Percentiles rank a stretch among this genome's conserved stretches.
These are phyloP conservation scores for Promerops cafer DNA, from an alignment of 2,113 vertebrate genomes.

Conservation along the genomic window DNA sequence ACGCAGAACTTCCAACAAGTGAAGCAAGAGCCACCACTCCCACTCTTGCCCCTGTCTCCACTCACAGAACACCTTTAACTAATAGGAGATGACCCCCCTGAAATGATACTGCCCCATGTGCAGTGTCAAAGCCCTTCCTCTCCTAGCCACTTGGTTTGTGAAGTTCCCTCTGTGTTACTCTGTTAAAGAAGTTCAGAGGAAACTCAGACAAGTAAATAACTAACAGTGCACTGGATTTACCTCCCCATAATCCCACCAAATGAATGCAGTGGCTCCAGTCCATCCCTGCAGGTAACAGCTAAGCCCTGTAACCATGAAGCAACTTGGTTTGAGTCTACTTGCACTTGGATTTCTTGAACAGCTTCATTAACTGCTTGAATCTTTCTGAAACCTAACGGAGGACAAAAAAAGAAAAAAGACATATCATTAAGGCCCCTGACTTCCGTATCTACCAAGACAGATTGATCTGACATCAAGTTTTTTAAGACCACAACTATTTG, in stretches of 20 bases:
- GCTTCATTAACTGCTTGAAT: constrained; percentile 91
- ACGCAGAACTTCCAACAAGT: accelerated
- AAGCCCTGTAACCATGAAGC: neutral
- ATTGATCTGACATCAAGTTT: neutral
- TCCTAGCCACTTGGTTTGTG: neutral
- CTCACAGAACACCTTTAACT: neutral
- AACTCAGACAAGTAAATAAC: neutral
- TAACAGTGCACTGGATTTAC: neutral
- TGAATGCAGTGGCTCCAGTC: neutral
- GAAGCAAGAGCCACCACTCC: neutral
- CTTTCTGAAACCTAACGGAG: constrained; percentile 84
- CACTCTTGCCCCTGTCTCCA: neutral
- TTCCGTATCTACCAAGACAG: neutral
- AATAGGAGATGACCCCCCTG: neutral
- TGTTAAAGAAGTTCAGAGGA: neutral
- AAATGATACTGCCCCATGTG: neutral
- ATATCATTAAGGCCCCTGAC: neutral
- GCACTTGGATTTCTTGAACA: constrained; percentile 91
- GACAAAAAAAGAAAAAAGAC: neutral
- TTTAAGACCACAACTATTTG: neutral
- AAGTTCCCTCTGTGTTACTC: neutral
- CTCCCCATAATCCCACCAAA: neutral
- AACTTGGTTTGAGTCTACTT: constrained; percentile 59
- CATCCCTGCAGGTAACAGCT: neutral
- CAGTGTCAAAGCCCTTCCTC: neutral